A percentile compares a stretch with the other conserved stretches of the same genome.
Evolutionary conservation across 2,797 vertebrate genomes (phyloP).

Genomic region (Myotis pilosus): DNA sequence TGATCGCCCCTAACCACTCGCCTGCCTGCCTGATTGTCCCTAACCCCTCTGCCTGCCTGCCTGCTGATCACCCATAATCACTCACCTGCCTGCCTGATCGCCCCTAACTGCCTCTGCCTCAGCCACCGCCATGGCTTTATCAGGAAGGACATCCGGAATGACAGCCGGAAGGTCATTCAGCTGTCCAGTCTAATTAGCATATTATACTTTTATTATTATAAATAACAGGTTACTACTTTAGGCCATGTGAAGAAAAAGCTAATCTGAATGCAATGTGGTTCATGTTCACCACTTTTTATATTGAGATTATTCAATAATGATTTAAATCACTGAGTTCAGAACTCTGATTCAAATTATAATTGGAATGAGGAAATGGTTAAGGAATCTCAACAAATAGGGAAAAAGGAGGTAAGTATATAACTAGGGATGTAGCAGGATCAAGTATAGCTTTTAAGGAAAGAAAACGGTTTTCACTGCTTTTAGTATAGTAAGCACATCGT

Average conservation of each 20-base stretch:
- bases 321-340: slow-evolving; percentile 26
- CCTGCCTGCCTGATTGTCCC: no score
- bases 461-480: background rate
- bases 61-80: no score
- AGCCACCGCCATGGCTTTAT: no score
- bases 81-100: no score
- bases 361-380: background rate
- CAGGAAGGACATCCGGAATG: no score
- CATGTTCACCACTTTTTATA: background rate
- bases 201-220: no score
- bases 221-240: background rate
- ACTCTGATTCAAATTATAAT: slow-evolving; percentile 43
- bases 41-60: no score
- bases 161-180: no score
- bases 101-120: no score
- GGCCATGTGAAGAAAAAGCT: background rate
- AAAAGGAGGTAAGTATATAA: background rate
- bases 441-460: background rate
- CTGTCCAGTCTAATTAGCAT: no score
- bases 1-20: no score
- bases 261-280: background rate
- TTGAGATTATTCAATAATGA: slow-evolving; percentile 23
- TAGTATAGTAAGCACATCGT: background rate
- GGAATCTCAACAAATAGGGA: background rate
- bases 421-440: background rate